phyloP scores from a whole-genome alignment of 2,888 invertebrate genomes.

The Tenthredo scrophulariae region DNA sequence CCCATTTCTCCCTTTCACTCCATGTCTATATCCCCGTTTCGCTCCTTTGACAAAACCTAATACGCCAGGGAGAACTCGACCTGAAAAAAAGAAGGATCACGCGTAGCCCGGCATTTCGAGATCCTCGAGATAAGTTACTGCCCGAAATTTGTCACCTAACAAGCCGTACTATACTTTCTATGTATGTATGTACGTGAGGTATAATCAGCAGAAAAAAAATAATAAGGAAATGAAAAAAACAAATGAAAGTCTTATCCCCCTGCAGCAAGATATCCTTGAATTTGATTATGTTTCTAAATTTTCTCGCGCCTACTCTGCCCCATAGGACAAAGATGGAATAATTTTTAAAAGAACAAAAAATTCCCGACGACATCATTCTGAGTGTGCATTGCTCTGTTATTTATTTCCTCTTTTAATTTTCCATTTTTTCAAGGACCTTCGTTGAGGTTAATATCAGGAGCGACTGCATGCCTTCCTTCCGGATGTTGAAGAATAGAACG shows the following conservation, averaged over 20 bases:
- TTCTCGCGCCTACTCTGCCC: not conserved
- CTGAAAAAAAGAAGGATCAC: slow-evolving; percentile 16
- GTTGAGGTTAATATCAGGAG: slow-evolving; percentile 28
- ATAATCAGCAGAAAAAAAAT: not conserved
- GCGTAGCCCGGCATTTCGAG: not conserved
- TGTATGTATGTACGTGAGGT: not conserved
- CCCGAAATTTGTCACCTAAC: slow-evolving; percentile 5
- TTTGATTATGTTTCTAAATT: not conserved
- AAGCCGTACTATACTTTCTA: not conserved
- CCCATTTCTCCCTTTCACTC: slow-evolving; percentile 19
- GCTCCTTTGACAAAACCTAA: slow-evolving; percentile 15
- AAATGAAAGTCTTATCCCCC: not conserved
- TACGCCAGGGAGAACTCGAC: not conserved
- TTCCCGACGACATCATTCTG: not conserved
- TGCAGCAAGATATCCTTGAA: not conserved
- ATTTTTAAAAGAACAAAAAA: not conserved
- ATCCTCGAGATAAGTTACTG: not conserved
- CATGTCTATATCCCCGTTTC: not conserved
- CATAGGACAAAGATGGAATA: not conserved
- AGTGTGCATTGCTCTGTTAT: not conserved
- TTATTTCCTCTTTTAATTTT: not conserved
- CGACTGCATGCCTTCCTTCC: slow-evolving; percentile 34
- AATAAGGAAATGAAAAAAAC: not conserved
- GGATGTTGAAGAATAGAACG: slow-evolving; percentile 50
- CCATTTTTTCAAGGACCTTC: not conserved